A percentile compares a stretch with the other conserved stretches of the same genome.
phyloP scores from a whole-genome alignment of 2,113 vertebrate species.

The Bufo bufo region DNA sequence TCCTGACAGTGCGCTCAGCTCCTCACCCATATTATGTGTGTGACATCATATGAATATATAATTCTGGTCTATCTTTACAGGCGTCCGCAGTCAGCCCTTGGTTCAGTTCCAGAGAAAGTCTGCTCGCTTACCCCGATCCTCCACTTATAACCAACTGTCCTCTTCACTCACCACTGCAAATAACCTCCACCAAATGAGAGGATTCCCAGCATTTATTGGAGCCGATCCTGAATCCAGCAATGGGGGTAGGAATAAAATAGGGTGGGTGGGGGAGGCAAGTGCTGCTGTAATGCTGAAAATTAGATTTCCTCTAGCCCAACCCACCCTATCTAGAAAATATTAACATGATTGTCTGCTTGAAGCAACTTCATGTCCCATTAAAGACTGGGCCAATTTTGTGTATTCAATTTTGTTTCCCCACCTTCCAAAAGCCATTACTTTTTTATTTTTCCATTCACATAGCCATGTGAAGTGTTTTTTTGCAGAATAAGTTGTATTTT shows the following conservation, averaged over 20 bases:
- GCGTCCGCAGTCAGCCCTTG: conserved; percentile 87
- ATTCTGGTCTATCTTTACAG: conserved; percentile 65
- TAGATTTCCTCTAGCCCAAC: too few species aligned
- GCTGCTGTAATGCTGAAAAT: background rate
- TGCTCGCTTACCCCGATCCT: conserved; percentile 79
- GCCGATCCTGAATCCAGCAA: conserved; percentile 83
- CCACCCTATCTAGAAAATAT: too few species aligned
- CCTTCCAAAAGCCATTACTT: too few species aligned
- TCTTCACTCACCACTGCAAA: conserved; percentile 87
- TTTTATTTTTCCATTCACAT: too few species aligned
- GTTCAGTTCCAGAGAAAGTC: conserved; percentile 90
- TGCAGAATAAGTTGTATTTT: too few species aligned
- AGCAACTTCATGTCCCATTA: too few species aligned
- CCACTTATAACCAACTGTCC: conserved; percentile 86
- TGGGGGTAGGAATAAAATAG: conserved; percentile 74
- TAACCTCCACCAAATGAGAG: conserved; percentile 81
- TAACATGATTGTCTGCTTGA: too few species aligned
- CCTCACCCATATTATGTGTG: background rate
- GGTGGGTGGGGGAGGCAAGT: background rate
- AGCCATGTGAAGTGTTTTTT: too few species aligned
- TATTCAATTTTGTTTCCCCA: too few species aligned
- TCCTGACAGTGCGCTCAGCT: background rate
- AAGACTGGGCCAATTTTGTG: too few species aligned
- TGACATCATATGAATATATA: background rate
- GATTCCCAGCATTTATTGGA: conserved; percentile 92